These are phyloP conservation scores for Xylocopa sonorina DNA, from an alignment of 1,140 invertebrate species.

Conservation along the genomic window DNA sequence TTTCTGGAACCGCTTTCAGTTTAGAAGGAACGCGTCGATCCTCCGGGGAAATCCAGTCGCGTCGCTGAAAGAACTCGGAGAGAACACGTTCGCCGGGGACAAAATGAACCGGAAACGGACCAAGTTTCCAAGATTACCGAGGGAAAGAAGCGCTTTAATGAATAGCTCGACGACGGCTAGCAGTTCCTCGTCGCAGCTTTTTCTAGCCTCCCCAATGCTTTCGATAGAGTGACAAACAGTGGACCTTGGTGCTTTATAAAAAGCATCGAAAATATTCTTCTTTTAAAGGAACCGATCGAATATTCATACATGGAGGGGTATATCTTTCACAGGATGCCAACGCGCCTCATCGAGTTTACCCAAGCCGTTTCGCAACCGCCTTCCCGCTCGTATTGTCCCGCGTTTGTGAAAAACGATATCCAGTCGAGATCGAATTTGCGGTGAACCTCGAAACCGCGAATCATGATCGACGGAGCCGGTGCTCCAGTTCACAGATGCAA, in stretches of 20 bases:
- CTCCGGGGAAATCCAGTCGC: constrained; percentile 30
- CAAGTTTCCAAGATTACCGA: neutral
- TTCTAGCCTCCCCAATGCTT: too few species aligned
- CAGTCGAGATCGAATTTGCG: constrained; percentile 59
- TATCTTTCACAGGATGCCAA: constrained; percentile 16
- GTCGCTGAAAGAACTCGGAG: neutral
- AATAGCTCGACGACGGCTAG: neutral
- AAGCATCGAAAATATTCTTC: too few species aligned
- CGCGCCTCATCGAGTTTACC: constrained; percentile 18
- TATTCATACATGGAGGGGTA: too few species aligned
- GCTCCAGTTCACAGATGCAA: constrained; percentile 35
- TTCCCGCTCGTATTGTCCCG: neutral
- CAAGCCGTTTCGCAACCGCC: constrained; percentile 28
- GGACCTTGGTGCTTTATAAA: too few species aligned
- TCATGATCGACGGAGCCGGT: constrained; percentile 46
- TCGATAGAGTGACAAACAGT: too few species aligned
- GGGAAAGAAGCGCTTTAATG: neutral
- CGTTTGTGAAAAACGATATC: constrained; percentile 58
- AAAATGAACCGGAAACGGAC: constrained; percentile 3
- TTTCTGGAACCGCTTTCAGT: neutral
- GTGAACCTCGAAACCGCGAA: constrained; percentile 59
- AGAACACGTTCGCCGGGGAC: neutral
- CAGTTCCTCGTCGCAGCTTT: too few species aligned
- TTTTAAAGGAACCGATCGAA: too few species aligned
- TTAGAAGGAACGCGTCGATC: neutral